A percentile compares a stretch with the other conserved stretches of the same genome.
Evolutionary conservation across 2,113 vertebrate species (phyloP).

Genomic region (Laticauda laticaudata): DNA sequence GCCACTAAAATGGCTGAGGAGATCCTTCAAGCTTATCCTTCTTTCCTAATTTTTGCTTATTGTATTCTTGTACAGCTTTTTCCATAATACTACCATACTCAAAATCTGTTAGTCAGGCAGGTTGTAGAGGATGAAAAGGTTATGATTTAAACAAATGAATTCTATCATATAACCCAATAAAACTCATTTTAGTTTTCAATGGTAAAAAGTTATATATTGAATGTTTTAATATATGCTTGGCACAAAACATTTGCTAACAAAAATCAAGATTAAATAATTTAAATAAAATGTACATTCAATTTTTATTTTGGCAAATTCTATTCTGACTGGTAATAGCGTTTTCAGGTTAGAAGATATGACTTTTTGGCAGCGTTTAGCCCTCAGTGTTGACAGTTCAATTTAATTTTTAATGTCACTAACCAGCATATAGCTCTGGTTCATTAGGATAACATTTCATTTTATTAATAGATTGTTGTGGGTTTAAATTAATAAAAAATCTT

Average conservation of each 20-base stretch:
- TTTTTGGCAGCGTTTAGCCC: background rate
- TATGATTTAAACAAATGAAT: background rate
- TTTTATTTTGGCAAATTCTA: background rate
- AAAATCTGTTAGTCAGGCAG: background rate
- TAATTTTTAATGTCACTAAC: background rate
- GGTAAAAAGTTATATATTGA: background rate
- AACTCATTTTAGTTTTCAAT: background rate
- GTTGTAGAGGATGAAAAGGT: background rate
- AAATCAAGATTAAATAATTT: background rate
- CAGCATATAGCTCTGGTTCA: background rate
- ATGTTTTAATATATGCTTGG: background rate
- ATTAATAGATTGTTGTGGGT: background rate
- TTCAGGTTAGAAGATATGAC: background rate
- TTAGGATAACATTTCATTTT: background rate
- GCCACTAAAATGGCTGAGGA: conserved; percentile 23
- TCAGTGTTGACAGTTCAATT: background rate
- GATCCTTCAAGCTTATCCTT: background rate
- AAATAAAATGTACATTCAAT: background rate
- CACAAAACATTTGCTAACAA: accelerated
- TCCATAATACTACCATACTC: background rate
- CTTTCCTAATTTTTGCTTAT: background rate
- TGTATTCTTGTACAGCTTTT: background rate
- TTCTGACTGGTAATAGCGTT: background rate
- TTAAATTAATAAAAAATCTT: background rate
- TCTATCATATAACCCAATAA: accelerated